These are phyloP conservation scores for Patella vulgata DNA, from an alignment of 1,140 invertebrate species.

Conservation along the genomic window DNA sequence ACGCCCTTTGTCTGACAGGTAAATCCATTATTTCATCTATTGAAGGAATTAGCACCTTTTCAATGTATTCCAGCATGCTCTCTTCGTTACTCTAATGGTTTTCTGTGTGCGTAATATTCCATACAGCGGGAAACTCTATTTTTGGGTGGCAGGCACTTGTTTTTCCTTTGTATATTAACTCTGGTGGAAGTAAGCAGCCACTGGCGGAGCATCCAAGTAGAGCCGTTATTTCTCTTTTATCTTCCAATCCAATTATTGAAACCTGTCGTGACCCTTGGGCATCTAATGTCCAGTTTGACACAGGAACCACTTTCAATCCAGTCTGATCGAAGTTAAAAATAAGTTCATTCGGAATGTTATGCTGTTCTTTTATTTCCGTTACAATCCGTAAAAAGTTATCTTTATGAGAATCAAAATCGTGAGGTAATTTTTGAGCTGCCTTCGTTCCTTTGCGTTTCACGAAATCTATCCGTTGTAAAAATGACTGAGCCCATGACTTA, in stretches of 20 bases:
- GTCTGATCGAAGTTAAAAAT: conserved; percentile 5
- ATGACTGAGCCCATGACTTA: conserved; percentile 13
- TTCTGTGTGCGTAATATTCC: not conserved
- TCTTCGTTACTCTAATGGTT: conserved; percentile 4
- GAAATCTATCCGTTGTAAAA: conserved; percentile 29
- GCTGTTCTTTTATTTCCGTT: no score
- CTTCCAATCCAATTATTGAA: not conserved
- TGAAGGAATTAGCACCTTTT: not conserved
- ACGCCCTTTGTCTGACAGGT: no score
- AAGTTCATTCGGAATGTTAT: no score
- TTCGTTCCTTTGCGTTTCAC: conserved; percentile 38
- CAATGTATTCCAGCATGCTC: not conserved
- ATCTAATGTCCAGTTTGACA: not conserved
- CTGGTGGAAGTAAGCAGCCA: not conserved
- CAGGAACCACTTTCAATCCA: not conserved
- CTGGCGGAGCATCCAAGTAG: no score
- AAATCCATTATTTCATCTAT: not conserved
- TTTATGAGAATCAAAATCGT: conserved; percentile 34
- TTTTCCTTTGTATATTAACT: not conserved
- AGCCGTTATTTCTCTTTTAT: not conserved
- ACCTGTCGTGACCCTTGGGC: not conserved
- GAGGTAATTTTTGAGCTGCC: conserved; percentile 18
- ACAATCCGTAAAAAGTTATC: no score
- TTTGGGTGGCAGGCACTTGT: no score
- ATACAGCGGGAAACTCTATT: no score